Conservation (phyloP, 2,888 invertebrate species). For the Tenthredo livida region DNA sequence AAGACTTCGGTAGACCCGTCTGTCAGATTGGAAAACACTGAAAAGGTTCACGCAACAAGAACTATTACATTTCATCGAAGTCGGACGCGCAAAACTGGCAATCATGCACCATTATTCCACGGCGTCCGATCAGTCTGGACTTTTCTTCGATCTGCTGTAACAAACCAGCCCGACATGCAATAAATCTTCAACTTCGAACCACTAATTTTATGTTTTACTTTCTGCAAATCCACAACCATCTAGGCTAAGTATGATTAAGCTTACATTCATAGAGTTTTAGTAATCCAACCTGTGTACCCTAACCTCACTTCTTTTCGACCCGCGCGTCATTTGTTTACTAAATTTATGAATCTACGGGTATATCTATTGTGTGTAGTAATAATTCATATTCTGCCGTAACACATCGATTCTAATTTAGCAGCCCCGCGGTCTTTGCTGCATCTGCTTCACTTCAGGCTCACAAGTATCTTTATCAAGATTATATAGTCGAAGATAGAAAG, state of each 20-base stretch:
- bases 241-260: constrained; percentile 7
- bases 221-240: constrained; percentile 50
- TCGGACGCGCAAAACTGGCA: constrained; percentile 13
- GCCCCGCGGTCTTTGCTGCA: no score
- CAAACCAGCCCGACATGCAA: constrained; percentile 60
- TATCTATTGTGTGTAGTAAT: not conserved
- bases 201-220: constrained; percentile 57
- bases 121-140: constrained; percentile 26
- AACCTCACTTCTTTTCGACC: constrained; percentile 23
- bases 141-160: constrained; percentile 36
- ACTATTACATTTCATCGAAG: constrained; percentile 46
- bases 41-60: constrained; percentile 44
- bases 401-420: not conserved
- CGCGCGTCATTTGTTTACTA: constrained; percentile 21
- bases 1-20: constrained; percentile 88
- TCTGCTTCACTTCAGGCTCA: not conserved
- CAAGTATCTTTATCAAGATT: not conserved
- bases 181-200: constrained; percentile 71
- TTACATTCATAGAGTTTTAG: not conserved
- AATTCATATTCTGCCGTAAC: not conserved
- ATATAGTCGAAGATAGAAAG: not conserved
- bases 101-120: constrained; percentile 14
- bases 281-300: constrained; percentile 13
- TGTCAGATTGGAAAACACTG: constrained; percentile 52
- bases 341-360: not conserved